A percentile compares a stretch with the other conserved stretches of the same genome.
These are phyloP conservation scores for Chionis minor DNA, from an alignment of 2,113 vertebrate species.

Conservation along the genomic window DNA sequence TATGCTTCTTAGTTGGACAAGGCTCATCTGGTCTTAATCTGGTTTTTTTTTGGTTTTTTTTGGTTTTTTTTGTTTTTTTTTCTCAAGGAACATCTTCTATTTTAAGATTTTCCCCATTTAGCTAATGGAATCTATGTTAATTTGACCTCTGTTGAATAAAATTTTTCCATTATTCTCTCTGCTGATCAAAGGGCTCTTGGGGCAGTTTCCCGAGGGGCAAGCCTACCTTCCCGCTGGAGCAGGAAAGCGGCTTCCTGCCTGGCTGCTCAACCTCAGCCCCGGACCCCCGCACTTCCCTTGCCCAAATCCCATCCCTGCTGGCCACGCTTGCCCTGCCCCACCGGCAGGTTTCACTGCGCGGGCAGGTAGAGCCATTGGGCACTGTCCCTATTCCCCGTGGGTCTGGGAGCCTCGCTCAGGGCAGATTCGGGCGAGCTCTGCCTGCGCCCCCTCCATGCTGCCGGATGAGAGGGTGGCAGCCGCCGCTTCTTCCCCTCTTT, in stretches of 20 bases:
- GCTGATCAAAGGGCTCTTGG: constrained; percentile 36
- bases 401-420: background rate
- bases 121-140: constrained; percentile 20
- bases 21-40: constrained; percentile 71
- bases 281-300: accelerated
- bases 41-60: too few species aligned
- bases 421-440: background rate
- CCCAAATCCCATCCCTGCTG: background rate
- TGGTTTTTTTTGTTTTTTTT: background rate
- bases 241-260: background rate
- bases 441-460: background rate
- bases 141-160: background rate
- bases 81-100: constrained; percentile 64
- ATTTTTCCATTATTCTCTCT: constrained; percentile 9
- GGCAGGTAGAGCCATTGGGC: background rate
- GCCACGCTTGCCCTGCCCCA: background rate
- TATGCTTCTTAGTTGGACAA: constrained; percentile 38
- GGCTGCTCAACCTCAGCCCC: background rate
- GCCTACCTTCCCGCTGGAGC: background rate
- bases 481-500: background rate
- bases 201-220: background rate
- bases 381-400: accelerated
- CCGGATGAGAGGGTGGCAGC: accelerated
- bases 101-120: constrained; percentile 37
- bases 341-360: accelerated